phyloP scores from a whole-genome alignment of 2,888 invertebrate species.

The Leptinotarsa rubiginosa region DNA sequence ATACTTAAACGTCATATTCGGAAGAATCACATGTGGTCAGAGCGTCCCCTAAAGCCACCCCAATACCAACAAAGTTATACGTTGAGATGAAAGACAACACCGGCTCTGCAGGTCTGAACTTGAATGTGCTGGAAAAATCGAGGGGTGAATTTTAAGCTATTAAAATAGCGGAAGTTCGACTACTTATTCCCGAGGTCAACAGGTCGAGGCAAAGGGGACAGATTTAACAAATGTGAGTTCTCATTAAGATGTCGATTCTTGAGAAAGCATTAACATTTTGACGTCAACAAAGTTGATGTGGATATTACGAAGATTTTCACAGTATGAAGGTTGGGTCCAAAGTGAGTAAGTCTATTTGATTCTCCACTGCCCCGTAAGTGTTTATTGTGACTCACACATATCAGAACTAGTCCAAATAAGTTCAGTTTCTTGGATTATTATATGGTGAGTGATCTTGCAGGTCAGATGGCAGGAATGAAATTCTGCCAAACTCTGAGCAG shows the following conservation, averaged over 20 bases:
- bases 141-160: conserved; percentile 52
- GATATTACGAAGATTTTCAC: background rate
- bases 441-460: too few species aligned
- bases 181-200: conserved; percentile 54
- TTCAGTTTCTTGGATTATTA: too few species aligned
- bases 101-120: conserved; percentile 32
- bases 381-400: too few species aligned
- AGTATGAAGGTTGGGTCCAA: too few species aligned
- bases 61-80: conserved; percentile 11
- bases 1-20: conserved; percentile 13
- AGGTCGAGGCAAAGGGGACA: conserved; percentile 50
- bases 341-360: too few species aligned
- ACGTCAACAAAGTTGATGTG: background rate
- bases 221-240: conserved; percentile 31
- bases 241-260: background rate
- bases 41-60: conserved; percentile 15
- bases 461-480: too few species aligned
- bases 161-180: conserved; percentile 55
- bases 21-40: conserved; percentile 32
- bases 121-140: conserved; percentile 33
- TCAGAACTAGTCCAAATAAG: too few species aligned
- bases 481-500: too few species aligned
- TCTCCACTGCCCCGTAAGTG: too few species aligned
- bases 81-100: conserved; percentile 23
- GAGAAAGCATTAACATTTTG: background rate